These are phyloP conservation scores for Caenorhabditis drosophilae DNA, from an alignment of 2,888 invertebrate species.

Conservation along the genomic window DNA sequence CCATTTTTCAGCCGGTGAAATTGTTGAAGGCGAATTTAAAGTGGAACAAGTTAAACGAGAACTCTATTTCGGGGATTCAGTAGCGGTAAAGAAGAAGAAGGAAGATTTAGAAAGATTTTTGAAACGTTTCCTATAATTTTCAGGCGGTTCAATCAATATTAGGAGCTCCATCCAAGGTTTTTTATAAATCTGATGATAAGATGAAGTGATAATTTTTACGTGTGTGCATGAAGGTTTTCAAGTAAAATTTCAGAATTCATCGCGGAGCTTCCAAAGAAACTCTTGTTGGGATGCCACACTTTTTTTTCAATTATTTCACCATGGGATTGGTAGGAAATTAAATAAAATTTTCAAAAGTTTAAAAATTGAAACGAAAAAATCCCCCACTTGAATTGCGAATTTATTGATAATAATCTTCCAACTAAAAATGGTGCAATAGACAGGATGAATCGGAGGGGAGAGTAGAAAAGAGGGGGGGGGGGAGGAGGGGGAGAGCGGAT, in stretches of 20 bases:
- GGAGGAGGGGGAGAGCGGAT: too few relatives aligned
- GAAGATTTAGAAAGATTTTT: too few relatives aligned
- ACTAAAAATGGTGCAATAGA: too few relatives aligned
- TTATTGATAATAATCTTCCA: too few relatives aligned
- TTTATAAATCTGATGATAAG: slow-evolving; percentile 98
- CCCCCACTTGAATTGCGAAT: too few relatives aligned
- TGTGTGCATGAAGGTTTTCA: background rate
- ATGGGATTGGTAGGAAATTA: slow-evolving; percentile 82
- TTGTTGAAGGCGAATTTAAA: slow-evolving; percentile 35
- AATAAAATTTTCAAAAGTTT: too few relatives aligned
- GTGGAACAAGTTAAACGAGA: slow-evolving; percentile 17
- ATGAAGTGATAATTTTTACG: slow-evolving; percentile 74
- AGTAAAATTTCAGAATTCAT: slow-evolving; percentile 22
- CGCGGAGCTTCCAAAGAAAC: slow-evolving; percentile 33
- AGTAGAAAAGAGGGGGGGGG: too few relatives aligned
- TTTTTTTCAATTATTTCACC: slow-evolving; percentile 97
- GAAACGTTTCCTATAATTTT: too few relatives aligned
- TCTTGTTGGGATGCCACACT: slow-evolving; percentile 78
- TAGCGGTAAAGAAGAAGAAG: too few relatives aligned
- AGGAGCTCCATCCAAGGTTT: slow-evolving; percentile 89
- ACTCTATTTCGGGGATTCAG: slow-evolving; percentile 42
- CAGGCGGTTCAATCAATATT: slow-evolving; percentile 84
- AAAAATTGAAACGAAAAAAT: background rate
- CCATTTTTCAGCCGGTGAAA: slow-evolving; percentile 17
- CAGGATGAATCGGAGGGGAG: too few relatives aligned